A percentile compares a stretch with the other conserved stretches of the same genome.
phyloP scores from a whole-genome alignment of 2,888 invertebrate species.

The Sesamia inferens region DNA sequence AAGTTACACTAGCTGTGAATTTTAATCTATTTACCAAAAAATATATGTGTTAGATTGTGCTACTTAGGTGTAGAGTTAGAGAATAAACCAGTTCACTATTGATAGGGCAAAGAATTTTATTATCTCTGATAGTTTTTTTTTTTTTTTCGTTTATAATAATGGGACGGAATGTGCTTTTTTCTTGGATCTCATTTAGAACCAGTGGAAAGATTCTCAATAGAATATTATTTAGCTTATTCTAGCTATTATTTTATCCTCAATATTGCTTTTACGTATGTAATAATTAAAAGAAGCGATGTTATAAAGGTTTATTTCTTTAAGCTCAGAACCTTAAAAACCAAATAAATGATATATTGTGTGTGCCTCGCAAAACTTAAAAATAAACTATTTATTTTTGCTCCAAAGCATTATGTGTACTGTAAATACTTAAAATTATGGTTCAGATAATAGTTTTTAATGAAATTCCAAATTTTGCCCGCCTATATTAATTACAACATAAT shows the following conservation, averaged over 20 bases:
- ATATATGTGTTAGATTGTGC: slow-evolving; percentile 60
- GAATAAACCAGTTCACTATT: slow-evolving; percentile 51
- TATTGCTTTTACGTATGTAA: slow-evolving; percentile 22
- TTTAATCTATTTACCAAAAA: slow-evolving; percentile 62
- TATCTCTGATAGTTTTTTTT: not conserved
- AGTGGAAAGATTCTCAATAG: slow-evolving; percentile 6
- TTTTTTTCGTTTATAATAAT: not conserved
- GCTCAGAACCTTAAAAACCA: not conserved
- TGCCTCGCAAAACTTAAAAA: slow-evolving; percentile 15
- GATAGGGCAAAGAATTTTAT: slow-evolving; percentile 12
- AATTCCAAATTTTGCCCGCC: slow-evolving; percentile 70
- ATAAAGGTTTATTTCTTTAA: not conserved
- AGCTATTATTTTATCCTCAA: slow-evolving; percentile 17
- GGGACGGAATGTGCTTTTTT: not conserved
- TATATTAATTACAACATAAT: slow-evolving; percentile 64
- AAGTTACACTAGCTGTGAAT: slow-evolving; percentile 37
- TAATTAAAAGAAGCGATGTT: slow-evolving; percentile 11
- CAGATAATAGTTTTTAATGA: slow-evolving; percentile 52
- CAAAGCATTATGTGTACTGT: slow-evolving; percentile 27
- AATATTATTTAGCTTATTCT: slow-evolving; percentile 28
- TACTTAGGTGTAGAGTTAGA: slow-evolving; percentile 51
- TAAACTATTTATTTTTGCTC: slow-evolving; percentile 41
- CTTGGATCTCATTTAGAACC: slow-evolving; percentile 3
- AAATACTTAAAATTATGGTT: slow-evolving; percentile 48
- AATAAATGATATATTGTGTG: slow-evolving; percentile 9